These are phyloP conservation scores for Campopleginae sp. DNA, from an alignment of 2,888 invertebrate species.

Conservation along the genomic window DNA sequence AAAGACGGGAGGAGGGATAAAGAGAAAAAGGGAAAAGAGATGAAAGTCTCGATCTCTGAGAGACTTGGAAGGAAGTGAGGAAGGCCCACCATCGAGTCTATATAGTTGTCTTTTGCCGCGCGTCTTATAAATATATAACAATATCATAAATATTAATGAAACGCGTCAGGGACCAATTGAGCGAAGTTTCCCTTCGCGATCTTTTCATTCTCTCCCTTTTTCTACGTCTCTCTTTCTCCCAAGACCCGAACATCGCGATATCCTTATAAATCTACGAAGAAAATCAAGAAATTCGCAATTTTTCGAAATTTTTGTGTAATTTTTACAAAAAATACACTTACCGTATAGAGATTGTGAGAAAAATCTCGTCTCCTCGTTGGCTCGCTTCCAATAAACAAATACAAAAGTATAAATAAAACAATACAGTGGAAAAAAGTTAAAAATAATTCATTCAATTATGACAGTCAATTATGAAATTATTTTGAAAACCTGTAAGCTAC, in stretches of 20 bases:
- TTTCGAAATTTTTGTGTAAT: neutral
- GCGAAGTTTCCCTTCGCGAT: conserved; percentile 44
- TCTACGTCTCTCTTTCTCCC: neutral
- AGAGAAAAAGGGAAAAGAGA: conserved; percentile 19
- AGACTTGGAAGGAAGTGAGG: conserved; percentile 43
- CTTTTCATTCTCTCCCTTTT: conserved; percentile 32
- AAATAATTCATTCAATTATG: neutral
- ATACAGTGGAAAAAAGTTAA: neutral
- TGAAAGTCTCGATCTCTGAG: conserved; percentile 15
- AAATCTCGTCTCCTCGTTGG: too few species aligned
- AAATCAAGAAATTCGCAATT: neutral
- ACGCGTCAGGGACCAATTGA: conserved; percentile 62
- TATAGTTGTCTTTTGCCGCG: conserved; percentile 75
- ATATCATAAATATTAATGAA: conserved; percentile 82
- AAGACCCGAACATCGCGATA: neutral
- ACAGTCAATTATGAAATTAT: neutral
- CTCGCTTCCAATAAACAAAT: neutral
- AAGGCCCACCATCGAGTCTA: conserved; percentile 26
- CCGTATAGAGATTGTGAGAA: too few species aligned
- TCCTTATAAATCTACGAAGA: neutral
- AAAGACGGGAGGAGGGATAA: conserved; percentile 34
- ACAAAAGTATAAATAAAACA: neutral
- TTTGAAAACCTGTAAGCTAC: neutral
- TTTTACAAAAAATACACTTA: neutral
- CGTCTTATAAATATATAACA: conserved; percentile 80